Conservation (phyloP, 2,113 vertebrate species). For the Galemys pyrenaicus region DNA sequence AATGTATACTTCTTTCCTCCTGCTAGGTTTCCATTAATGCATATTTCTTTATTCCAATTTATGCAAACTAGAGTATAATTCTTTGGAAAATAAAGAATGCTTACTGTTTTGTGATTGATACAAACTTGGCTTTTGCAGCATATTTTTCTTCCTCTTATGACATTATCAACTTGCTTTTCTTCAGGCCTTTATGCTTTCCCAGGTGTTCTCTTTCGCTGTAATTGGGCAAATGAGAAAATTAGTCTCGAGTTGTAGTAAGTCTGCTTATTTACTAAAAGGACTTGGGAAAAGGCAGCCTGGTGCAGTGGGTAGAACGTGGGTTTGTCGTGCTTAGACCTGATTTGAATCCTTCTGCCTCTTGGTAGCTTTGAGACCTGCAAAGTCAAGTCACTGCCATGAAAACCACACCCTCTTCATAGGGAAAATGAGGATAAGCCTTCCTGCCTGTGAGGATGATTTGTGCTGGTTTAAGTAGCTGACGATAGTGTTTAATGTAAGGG, state of each 20-base stretch:
- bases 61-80: background rate
- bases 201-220: background rate
- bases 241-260: background rate
- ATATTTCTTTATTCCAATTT: constrained; percentile 14
- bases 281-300: background rate
- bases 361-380: background rate
- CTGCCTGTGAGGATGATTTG: background rate
- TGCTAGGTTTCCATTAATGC: background rate
- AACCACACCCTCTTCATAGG: background rate
- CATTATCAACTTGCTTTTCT: background rate
- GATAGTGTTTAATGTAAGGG: background rate
- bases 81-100: background rate
- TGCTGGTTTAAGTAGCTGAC: background rate
- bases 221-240: background rate
- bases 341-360: background rate
- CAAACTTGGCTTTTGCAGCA: background rate
- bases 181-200: background rate
- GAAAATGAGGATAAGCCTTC: background rate
- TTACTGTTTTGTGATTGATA: background rate
- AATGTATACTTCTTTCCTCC: background rate
- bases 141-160: background rate
- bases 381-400: background rate
- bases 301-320: fast-evolving
- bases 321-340: background rate
- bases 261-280: background rate